phyloP scores from a whole-genome alignment of 2,888 invertebrate genomes.

The Reticulitermes lucifugus region DNA sequence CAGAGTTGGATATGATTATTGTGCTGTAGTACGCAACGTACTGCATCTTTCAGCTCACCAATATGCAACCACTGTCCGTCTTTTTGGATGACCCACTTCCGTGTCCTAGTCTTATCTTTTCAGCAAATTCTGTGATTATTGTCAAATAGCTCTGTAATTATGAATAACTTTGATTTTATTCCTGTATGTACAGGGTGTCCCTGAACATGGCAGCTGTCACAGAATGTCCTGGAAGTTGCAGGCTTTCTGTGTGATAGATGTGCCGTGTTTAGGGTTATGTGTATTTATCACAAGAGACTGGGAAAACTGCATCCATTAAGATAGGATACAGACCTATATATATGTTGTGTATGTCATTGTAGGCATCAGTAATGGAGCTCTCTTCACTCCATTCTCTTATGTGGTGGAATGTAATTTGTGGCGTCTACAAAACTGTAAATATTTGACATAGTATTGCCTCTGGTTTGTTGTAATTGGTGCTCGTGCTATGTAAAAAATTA shows the following conservation, averaged over 20 bases:
- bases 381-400: not conserved
- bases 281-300: not conserved
- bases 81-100: not conserved
- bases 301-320: constrained; percentile 6
- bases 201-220: too few relatives aligned
- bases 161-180: too few relatives aligned
- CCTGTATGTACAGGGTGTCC: not conserved
- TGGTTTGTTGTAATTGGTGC: too few relatives aligned
- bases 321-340: not conserved
- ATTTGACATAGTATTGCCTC: not conserved
- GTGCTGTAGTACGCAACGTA: not conserved
- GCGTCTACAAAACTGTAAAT: not conserved
- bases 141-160: too few relatives aligned
- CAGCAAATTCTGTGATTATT: not conserved
- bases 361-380: not conserved
- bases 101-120: not conserved
- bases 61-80: not conserved
- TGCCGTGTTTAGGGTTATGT: not conserved
- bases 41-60: not conserved
- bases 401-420: not conserved
- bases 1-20: constrained; percentile 13
- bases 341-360: not conserved
- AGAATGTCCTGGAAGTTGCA: too few relatives aligned
- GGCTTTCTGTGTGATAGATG: too few relatives aligned
- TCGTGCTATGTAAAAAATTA: too few relatives aligned